Conservation (phyloP, 2,888 invertebrate species). For the Euproctis similis region DNA sequence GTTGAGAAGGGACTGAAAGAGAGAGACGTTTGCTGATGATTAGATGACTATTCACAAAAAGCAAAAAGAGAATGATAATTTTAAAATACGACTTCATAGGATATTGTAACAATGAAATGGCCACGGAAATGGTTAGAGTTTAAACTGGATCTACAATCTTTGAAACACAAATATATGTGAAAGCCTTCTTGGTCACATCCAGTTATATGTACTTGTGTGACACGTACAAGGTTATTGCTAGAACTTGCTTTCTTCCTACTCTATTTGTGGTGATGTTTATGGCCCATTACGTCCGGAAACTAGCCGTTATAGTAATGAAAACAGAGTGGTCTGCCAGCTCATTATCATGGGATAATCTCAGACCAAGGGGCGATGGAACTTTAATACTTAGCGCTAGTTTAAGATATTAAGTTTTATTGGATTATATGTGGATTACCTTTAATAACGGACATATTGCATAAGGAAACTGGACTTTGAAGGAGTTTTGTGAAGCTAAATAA, state of each 20-base stretch:
- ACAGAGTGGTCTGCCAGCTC: slow-evolving; percentile 57
- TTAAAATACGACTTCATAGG: no score
- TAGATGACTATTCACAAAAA: no score
- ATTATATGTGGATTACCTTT: slow-evolving; percentile 22
- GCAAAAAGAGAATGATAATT: no score
- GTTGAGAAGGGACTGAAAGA: no score
- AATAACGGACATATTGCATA: slow-evolving; percentile 8
- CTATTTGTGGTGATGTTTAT: slow-evolving; percentile 66
- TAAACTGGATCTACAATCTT: no score
- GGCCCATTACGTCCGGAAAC: slow-evolving; percentile 61
- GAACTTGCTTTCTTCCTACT: slow-evolving; percentile 49
- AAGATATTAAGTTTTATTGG: slow-evolving; percentile 24
- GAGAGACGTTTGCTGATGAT: no score
- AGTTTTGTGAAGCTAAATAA: no score
- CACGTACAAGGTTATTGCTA: slow-evolving; percentile 41
- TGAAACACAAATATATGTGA: no score
- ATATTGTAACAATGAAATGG: no score
- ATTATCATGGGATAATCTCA: slow-evolving; percentile 65
- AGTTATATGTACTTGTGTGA: not conserved
- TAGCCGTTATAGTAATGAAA: slow-evolving; percentile 65
- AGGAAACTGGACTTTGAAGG: slow-evolving; percentile 2
- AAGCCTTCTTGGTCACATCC: no score
- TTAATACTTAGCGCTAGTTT: slow-evolving; percentile 25
- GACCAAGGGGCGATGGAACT: slow-evolving; percentile 25
- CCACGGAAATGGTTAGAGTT: no score